A percentile compares a stretch with the other conserved stretches of the same genome.
Evolutionary conservation across 2,888 invertebrate species (phyloP).

Genomic region (Callyntrura sp.): DNA sequence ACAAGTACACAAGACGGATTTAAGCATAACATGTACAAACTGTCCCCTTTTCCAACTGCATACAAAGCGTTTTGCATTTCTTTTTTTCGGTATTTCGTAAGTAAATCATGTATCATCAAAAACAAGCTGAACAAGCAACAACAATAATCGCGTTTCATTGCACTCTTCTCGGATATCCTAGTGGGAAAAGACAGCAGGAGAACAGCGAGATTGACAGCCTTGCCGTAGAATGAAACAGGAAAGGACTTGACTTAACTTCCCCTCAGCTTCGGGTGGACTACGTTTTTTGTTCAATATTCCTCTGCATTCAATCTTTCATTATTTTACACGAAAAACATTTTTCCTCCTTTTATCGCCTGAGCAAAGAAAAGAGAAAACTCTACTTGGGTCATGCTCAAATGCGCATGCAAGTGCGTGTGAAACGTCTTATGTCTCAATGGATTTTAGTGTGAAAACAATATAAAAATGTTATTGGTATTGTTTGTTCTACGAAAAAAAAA

Average conservation of each 20-base stretch:
- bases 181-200: slow-evolving; percentile 66
- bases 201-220: slow-evolving; percentile 58
- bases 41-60: slow-evolving; percentile 27
- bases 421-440: background rate
- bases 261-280: background rate
- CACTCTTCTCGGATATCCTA: slow-evolving; percentile 45
- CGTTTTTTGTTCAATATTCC: slow-evolving; percentile 8
- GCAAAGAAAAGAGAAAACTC: too few relatives aligned
- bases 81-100: background rate
- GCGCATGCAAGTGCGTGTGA: background rate
- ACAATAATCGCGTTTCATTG: slow-evolving; percentile 60
- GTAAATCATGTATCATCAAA: slow-evolving; percentile 26
- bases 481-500: too few relatives aligned
- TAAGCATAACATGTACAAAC: background rate
- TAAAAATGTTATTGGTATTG: background rate
- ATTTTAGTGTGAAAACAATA: background rate
- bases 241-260: slow-evolving; percentile 15
- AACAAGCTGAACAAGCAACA: slow-evolving; percentile 60
- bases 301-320: slow-evolving; percentile 8
- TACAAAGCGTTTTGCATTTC: background rate
- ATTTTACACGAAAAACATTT: slow-evolving; percentile 22
- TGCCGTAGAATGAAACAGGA: background rate
- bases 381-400: background rate
- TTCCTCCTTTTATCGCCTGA: slow-evolving; percentile 6
- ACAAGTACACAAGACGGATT: background rate